Evolutionary conservation across 2,113 vertebrate species (phyloP).

Genomic region (Pyrgilauda ruficollis): DNA sequence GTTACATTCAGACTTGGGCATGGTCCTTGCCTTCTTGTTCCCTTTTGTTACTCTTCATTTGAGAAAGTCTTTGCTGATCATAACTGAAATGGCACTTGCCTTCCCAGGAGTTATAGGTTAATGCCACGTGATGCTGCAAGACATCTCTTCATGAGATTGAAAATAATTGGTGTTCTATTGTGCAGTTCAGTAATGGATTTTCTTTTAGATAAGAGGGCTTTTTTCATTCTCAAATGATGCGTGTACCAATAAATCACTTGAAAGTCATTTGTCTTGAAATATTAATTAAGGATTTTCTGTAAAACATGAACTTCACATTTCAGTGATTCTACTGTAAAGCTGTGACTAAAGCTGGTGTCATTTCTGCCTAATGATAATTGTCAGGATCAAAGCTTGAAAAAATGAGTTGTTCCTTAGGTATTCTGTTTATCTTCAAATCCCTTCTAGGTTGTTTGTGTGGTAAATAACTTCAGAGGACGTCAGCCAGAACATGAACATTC

Average conservation of each 20-base stretch:
- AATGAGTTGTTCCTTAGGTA: background rate
- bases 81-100: background rate
- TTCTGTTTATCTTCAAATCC: slow-evolving; percentile 42
- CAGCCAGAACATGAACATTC: slow-evolving; percentile 82
- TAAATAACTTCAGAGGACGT: slow-evolving; percentile 96
- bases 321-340: background rate
- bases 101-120: background rate
- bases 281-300: slow-evolving; percentile 10
- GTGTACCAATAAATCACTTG: background rate
- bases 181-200: background rate
- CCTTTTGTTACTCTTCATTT: background rate
- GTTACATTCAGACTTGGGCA: background rate
- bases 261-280: slow-evolving; percentile 16
- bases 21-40: background rate
- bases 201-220: background rate
- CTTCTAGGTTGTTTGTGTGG: slow-evolving; percentile 92
- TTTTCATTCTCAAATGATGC: background rate
- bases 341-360: slow-evolving; percentile 12
- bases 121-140: background rate
- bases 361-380: background rate
- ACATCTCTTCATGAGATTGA: background rate
- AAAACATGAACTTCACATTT: slow-evolving; percentile 14
- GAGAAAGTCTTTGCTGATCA: background rate
- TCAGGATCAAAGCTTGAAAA: slow-evolving; percentile 12
- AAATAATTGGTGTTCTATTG: background rate